A percentile compares a stretch with the other conserved stretches of the same genome.
phyloP scores from a whole-genome alignment of 2,113 vertebrate genomes.

The Corythornis vintsioides region DNA sequence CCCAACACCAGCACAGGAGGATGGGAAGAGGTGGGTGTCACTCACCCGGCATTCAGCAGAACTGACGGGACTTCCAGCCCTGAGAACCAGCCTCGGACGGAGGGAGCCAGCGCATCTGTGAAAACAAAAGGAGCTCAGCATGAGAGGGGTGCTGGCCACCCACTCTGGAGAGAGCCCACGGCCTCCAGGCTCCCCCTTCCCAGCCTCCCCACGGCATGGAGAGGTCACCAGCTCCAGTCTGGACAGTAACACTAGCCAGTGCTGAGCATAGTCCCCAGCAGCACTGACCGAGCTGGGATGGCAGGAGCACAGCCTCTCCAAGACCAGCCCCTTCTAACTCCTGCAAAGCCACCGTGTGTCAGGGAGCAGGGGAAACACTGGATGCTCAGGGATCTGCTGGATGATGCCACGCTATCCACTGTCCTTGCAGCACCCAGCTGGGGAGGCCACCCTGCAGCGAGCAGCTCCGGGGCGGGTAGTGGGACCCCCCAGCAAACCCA shows the following conservation, averaged over 20 bases:
- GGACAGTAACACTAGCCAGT: not conserved
- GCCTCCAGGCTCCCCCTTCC: not conserved
- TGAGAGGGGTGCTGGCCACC: not conserved
- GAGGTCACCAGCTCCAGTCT: fast-evolving
- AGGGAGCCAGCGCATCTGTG: slow-evolving; percentile 69
- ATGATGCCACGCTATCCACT: fast-evolving
- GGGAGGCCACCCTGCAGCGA: not conserved
- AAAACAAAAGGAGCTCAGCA: not conserved
- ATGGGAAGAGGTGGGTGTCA: fast-evolving
- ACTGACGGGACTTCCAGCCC: slow-evolving; percentile 72
- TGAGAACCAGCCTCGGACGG: slow-evolving; percentile 70
- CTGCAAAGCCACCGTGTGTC: fast-evolving
- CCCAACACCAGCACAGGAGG: fast-evolving
- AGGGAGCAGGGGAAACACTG: not conserved
- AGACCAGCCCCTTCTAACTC: not conserved
- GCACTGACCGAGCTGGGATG: fast-evolving
- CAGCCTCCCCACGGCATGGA: fast-evolving
- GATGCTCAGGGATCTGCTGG: fast-evolving
- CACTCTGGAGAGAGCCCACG: not conserved
- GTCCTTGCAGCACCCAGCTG: fast-evolving
- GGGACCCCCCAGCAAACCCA: not conserved
- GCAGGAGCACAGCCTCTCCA: not conserved
- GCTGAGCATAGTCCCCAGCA: fast-evolving
- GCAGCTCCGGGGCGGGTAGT: not conserved
- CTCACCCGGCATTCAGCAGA: slow-evolving; percentile 68